A percentile compares a stretch with the other conserved stretches of the same genome.
Evolutionary conservation across 2,113 vertebrate genomes (phyloP).

Genomic region (human (Homo sapiens)): GRCh38 chr15:59418501-59419000

Average conservation of each 20-base stretch:
- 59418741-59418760: neutral
- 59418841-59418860: neutral
- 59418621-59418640: neutral
- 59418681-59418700: neutral
- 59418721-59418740: neutral
- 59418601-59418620: neutral
- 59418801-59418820: neutral
- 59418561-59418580: neutral
- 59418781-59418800: neutral
- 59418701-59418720: neutral
- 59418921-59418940: neutral
- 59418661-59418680: neutral
- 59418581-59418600: neutral
- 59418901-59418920: rapidly evolving
- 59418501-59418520: neutral
- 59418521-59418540: neutral
- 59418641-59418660: neutral
- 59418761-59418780: neutral
- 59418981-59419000: neutral
- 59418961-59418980: too few species aligned
- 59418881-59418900: rapidly evolving
- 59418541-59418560: neutral
- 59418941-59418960: neutral
- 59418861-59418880: neutral
- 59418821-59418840: neutral